Percentiles rank a stretch among this genome's conserved stretches.
phyloP scores from a whole-genome alignment of 2,113 vertebrate species.

The Trichechus manatus region DNA sequence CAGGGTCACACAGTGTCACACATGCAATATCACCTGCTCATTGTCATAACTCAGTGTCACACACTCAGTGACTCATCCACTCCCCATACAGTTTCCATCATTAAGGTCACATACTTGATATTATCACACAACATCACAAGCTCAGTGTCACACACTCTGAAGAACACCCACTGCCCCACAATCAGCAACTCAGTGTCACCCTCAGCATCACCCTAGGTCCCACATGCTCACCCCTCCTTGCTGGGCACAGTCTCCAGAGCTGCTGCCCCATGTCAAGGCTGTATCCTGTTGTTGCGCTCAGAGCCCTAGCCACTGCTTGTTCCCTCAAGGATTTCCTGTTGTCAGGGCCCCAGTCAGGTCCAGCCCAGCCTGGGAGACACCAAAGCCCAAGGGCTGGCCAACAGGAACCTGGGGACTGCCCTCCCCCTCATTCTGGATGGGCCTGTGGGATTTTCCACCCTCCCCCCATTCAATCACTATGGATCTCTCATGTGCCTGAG shows the following conservation, averaged over 20 bases:
- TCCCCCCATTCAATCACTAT: background rate
- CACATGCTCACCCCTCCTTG: background rate
- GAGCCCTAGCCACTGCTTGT: constrained; percentile 62
- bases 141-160: background rate
- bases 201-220: background rate
- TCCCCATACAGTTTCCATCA: background rate
- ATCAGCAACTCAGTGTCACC: background rate
- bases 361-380: constrained; percentile 26
- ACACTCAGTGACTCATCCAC: background rate
- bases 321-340: constrained; percentile 82
- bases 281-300: constrained; percentile 81
- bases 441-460: background rate
- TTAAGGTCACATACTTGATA: background rate
- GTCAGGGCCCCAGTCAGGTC: constrained; percentile 58
- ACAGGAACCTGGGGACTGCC: background rate
- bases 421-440: background rate
- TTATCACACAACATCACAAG: background rate
- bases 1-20: background rate
- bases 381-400: background rate
- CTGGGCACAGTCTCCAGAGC: constrained; percentile 27
- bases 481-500: background rate
- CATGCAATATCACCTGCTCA: background rate
- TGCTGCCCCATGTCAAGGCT: constrained; percentile 75
- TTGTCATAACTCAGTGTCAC: background rate
- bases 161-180: background rate